Base-by-base conservation (phyloP, 2,113 vertebrate genomes). In the Scopus umbretta region DNA sequence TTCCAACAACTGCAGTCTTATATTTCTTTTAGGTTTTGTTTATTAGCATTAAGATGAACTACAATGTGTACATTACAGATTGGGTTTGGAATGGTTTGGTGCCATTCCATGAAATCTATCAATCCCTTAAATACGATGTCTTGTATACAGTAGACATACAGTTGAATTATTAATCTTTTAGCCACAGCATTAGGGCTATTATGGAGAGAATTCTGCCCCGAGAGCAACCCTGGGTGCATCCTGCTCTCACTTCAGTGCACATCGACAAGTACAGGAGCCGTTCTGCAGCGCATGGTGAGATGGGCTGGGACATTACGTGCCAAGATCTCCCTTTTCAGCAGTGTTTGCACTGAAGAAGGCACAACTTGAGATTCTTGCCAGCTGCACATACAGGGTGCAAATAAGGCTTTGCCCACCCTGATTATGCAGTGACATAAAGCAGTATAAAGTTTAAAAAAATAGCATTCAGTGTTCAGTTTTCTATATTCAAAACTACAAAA, bases 11-110 rank as follows among this genome's bases (percentile, higher is more conserved):
- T 13, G 43, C 66, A 84, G 23, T 21, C 27, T 85, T 83, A 17
- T n/a, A 83, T 82, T 94, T 73, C 53, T 16, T 85, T 86, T 78
- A 61, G 23, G 23, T 87, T 96, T 93, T 50, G 47, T 95, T 94
- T 75, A 63, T 94, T 89, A 86, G 66, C 30, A 47, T 93, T 92
- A 83, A 82, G 29, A 68, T 85, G 81, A 93, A 88, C 78, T 91
- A 88, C 93, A 71, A 87, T 7, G 34, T 4, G 1, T 80, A 63
- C 12, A 6, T 88, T 63, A 52, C 9, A 67, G 42, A 45, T 47
- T 43, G 3, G 21, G 32, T 88, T 93, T 92, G 53, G 80, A 92
- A 91, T 7, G 26, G 34, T 56, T 93, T 83, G 45, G 23, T 93
- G 53, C 32, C 22, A 16, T 86, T 92, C 26, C 12, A 36, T 63